A percentile compares a stretch with the other conserved stretches of the same genome.
These are phyloP conservation scores for Lasioglossum oenotherae DNA, from an alignment of 2,888 invertebrate species.

Conservation along the genomic window DNA sequence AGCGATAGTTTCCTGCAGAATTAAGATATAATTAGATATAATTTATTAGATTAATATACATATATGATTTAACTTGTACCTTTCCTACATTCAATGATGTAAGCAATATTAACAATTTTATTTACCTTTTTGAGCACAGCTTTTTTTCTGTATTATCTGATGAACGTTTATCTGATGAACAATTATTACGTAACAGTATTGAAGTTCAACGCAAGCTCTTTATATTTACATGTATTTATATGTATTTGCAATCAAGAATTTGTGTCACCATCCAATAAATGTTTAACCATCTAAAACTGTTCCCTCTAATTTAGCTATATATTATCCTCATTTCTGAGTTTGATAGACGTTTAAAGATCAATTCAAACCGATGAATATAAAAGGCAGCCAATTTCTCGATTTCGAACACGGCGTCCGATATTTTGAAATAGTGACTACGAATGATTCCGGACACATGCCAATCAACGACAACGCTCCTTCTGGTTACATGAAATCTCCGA, in stretches of 20 bases:
- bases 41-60: too few relatives aligned
- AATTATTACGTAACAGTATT: too few relatives aligned
- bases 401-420: neutral
- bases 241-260: neutral
- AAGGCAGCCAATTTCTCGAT: neutral
- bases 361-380: neutral
- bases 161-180: too few relatives aligned
- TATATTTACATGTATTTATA: too few relatives aligned
- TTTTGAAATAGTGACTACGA: neutral
- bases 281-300: neutral
- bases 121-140: too few relatives aligned
- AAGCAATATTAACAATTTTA: too few relatives aligned
- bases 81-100: too few relatives aligned
- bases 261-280: neutral
- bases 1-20: too few relatives aligned
- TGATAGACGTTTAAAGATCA: neutral
- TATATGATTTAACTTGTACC: too few relatives aligned
- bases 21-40: too few relatives aligned
- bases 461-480: neutral
- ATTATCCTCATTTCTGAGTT: neutral
- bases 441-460: constrained; percentile 2
- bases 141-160: too few relatives aligned
- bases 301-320: neutral
- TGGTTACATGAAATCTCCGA: neutral
- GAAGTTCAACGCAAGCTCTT: too few relatives aligned